Evolutionary conservation across 2,113 vertebrate species (phyloP), one percentile per base, ranked within the genome.

Genomic region (Sorex araneus): DNA sequence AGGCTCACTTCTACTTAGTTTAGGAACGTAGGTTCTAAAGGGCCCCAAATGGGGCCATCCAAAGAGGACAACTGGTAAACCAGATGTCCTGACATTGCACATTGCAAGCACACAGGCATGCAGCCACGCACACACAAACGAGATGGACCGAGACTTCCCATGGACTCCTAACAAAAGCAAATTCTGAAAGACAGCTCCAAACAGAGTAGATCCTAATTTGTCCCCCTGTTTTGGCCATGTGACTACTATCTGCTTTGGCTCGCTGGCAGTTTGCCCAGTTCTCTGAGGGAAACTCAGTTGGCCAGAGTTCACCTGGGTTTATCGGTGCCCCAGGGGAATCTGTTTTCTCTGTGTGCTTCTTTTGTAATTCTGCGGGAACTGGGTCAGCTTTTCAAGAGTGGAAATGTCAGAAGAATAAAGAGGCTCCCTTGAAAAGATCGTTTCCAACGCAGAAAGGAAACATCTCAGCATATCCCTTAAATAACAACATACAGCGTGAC

Each of bases 351-450:
- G 90, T 96, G 80, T 79, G 96, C 94, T 67, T 0, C 97, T 96
- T 97, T 97, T 95, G 97, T 98, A 98, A 96, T 97, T 97, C 95
- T 96, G 81, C 96, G 86, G 97, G 97, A 98, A 98, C 96, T 98
- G 96, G 98, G 97, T 98, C 98, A 98, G 94, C 97, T 97, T 98
- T 97, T 97, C 96, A 97, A 96, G 80, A 95, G 95, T 97, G 92
- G 96, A 98, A 98, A 97, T 97, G 97, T 97, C 94, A 98, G 90
- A 93, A 30, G 70, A 92, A 94, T 80, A 95, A 89, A 94, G 76
- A 94, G 63, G 18, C 87, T 97, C 97, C 92, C 96, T 97, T 94
- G 94, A 96, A 96, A 96, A 97, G 96, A 97, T 96, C 95, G 96
- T 97, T 97, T 96, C 96, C 93, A 97, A 78, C 94, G 71, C 70